These are phyloP conservation scores for Limosa lapponica DNA, from an alignment of 2,797 vertebrate genomes.

Conservation along the genomic window DNA sequence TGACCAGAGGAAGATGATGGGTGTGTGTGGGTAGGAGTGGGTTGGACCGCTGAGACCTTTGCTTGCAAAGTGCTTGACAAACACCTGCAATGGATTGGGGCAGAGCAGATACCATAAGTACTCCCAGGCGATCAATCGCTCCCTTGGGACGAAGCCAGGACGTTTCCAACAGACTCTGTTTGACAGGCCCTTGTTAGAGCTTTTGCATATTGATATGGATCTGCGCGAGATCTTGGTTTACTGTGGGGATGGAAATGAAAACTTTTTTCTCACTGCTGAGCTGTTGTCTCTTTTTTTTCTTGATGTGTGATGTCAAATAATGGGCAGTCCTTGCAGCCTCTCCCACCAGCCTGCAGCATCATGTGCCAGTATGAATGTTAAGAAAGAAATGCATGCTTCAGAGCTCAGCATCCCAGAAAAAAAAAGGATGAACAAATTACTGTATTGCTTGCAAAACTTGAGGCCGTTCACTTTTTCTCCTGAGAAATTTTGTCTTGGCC, in stretches of 20 bases:
- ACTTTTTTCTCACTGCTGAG: background rate
- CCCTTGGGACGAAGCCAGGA: background rate
- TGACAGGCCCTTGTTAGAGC: background rate
- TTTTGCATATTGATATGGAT: background rate
- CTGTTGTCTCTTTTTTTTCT: background rate
- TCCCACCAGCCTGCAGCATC: slow-evolving; percentile 77
- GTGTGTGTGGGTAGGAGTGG: background rate
- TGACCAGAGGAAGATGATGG: background rate
- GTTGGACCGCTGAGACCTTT: background rate
- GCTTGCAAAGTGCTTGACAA: background rate
- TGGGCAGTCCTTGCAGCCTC: slow-evolving; percentile 64
- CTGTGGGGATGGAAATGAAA: background rate
- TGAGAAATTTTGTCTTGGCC: background rate
- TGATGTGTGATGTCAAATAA: slow-evolving; percentile 79
- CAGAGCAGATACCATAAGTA: background rate
- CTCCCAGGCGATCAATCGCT: background rate
- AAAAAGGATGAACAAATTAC: slow-evolving; percentile 27
- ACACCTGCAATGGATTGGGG: background rate
- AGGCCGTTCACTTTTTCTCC: background rate
- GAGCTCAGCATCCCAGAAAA: background rate
- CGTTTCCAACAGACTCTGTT: background rate
- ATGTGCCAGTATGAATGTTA: slow-evolving; percentile 70
- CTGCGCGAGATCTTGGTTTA: background rate
- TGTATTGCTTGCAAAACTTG: background rate
- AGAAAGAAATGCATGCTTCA: background rate